Conservation (phyloP, 2,888 invertebrate species). For the Coenonympha arcania region DNA sequence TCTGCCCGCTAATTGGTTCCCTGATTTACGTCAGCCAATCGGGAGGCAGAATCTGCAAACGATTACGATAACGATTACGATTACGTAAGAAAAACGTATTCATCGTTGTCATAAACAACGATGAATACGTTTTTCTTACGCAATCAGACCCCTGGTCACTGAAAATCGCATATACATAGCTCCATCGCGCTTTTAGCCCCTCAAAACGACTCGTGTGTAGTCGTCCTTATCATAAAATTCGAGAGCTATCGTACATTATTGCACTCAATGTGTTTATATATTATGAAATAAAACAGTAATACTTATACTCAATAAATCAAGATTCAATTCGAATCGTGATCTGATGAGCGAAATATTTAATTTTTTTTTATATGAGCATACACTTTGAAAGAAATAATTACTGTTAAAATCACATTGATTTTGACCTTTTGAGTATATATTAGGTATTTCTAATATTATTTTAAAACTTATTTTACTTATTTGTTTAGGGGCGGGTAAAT, state of each 20-base stretch:
- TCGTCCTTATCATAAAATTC: constrained; percentile 1
- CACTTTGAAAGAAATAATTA: not conserved
- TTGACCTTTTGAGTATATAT: constrained; percentile 1
- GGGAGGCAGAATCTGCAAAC: too few species aligned
- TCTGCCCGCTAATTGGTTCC: too few species aligned
- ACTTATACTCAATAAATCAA: constrained; percentile 8
- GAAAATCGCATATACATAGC: too few species aligned
- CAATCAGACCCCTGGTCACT: too few species aligned
- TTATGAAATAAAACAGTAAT: constrained; percentile 21
- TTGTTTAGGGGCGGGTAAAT: too few species aligned
- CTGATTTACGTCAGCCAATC: too few species aligned
- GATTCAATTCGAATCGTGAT: not conserved
- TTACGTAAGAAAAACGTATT: too few species aligned
- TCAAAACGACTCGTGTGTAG: constrained; percentile 1
- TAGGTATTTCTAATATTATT: not conserved
- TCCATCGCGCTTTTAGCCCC: too few species aligned
- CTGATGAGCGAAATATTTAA: not conserved
- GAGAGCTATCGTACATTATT: constrained; percentile 12
- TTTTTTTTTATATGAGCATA: constrained; percentile 3
- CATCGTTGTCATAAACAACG: too few species aligned
- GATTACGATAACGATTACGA: too few species aligned
- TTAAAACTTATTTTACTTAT: not conserved
- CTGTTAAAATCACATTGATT: not conserved
- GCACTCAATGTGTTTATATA: constrained; percentile 16
- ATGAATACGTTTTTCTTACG: too few species aligned